phyloP scores from a whole-genome alignment of 2,888 invertebrate species.

The Mesorhabditis belari region DNA sequence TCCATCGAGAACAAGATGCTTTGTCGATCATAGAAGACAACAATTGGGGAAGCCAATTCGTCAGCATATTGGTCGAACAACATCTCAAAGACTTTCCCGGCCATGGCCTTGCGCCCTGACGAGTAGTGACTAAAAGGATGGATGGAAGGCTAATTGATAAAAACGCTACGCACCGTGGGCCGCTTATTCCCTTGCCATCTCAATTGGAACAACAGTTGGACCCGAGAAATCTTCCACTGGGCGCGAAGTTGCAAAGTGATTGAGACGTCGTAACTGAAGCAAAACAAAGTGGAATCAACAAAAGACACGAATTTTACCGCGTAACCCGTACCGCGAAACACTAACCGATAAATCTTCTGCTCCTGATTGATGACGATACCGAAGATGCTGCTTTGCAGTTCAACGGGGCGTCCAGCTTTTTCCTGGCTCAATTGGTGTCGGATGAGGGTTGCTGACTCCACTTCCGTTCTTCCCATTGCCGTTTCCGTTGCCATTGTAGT shows the following conservation, averaged over 20 bases:
- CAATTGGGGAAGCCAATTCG: neutral
- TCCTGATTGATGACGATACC: neutral
- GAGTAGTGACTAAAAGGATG: conserved; percentile 2
- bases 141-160: neutral
- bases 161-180: too few relatives aligned
- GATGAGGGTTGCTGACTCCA: too few relatives aligned
- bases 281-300: neutral
- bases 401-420: neutral
- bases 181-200: neutral
- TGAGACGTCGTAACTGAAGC: neutral
- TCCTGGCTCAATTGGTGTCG: neutral
- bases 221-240: neutral
- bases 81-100: conserved; percentile 2
- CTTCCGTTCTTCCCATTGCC: too few relatives aligned
- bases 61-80: conserved; percentile 4
- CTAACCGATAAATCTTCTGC: neutral
- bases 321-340: too few relatives aligned
- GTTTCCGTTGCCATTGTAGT: too few relatives aligned
- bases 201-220: neutral
- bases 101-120: conserved; percentile 2
- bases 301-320: too few relatives aligned
- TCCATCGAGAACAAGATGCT: conserved; percentile 6
- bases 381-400: neutral
- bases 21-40: conserved; percentile 9
- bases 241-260: neutral